Base-by-base conservation (phyloP, 2,797 vertebrate genomes). In the Vespertilio murinus region DNA sequence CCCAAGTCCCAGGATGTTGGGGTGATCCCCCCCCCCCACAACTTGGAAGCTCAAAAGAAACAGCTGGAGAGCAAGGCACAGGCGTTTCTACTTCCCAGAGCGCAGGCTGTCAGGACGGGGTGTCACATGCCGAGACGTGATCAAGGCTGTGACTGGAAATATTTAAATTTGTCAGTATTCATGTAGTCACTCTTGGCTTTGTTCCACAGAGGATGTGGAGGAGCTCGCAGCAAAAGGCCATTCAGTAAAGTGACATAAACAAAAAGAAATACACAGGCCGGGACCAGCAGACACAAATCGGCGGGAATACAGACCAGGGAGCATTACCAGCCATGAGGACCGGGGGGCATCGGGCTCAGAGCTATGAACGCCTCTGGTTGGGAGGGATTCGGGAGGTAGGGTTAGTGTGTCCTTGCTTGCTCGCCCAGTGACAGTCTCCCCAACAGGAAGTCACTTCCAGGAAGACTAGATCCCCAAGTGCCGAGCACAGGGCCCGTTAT, bases 131-230 rank as follows among this genome's bases (percentile, higher is more conserved):
- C 28, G 23, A 92, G 81, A 90, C 0, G 14, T 69, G 81, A 78
- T 64, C 7, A 16, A 67, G 93, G 78, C 77, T 89, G 75, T 79
- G n/a, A n/a, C 28, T 45, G 78, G 91, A 93, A 89, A 93, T 87
- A 93, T 81, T 92, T 92, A 93, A 90, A 95, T 93, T 80, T 89
- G 67, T 89, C 82, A 93, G 75, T 14, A 40, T 67, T 61, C 33
- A 64, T 42, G 22, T 69, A 35, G 90, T 95, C 73, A 71, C 65
- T 88, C 40, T 92, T 20, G 45, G 92, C 87, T 95, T 77, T 92
- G 73, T 82, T 91, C 71, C 89, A 69, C 9, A 7, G 88, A 87
- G 86, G 79, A 73, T 94, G 83, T 91, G 80, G 94, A 92, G 78
- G 59, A 11, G 40, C 30, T 92, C 79, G 25, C 61, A 40, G 95